A percentile compares a stretch with the other conserved stretches of the same genome.
These are phyloP conservation scores for Zootermopsis nevadensis DNA, from an alignment of 2,888 invertebrate species.

Conservation along the genomic window DNA sequence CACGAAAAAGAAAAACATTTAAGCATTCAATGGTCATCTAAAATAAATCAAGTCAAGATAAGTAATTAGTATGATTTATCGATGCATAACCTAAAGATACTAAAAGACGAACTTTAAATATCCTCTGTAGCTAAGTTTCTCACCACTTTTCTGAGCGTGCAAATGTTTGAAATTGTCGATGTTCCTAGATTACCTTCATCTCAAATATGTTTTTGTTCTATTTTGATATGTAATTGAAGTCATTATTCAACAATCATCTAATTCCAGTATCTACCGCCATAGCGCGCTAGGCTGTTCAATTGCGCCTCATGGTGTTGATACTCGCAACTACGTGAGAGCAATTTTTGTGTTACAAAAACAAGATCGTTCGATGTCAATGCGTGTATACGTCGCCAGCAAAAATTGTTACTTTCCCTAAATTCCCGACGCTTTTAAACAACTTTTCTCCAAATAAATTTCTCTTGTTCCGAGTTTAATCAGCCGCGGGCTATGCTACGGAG, in stretches of 20 bases:
- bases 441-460: neutral
- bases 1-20: neutral
- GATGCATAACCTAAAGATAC: neutral
- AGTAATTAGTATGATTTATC: neutral
- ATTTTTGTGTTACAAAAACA: neutral
- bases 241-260: neutral
- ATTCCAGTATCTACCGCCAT: neutral
- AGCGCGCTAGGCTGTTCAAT: neutral
- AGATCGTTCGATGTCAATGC: neutral
- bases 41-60: neutral
- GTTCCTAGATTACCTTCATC: conserved; percentile 21
- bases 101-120: neutral
- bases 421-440: neutral
- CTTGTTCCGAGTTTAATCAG: too few relatives aligned
- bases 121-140: neutral
- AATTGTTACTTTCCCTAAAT: too few relatives aligned
- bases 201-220: conserved; percentile 16
- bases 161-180: neutral
- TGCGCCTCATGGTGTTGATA: neutral
- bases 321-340: neutral
- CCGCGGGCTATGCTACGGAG: too few relatives aligned
- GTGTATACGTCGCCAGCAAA: neutral
- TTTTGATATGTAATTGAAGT: conserved; percentile 11
- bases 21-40: neutral
- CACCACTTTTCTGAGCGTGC: neutral